These are phyloP conservation scores for Aphelenchoides avenae DNA, from an alignment of 1,140 invertebrate species.

Conservation along the genomic window DNA sequence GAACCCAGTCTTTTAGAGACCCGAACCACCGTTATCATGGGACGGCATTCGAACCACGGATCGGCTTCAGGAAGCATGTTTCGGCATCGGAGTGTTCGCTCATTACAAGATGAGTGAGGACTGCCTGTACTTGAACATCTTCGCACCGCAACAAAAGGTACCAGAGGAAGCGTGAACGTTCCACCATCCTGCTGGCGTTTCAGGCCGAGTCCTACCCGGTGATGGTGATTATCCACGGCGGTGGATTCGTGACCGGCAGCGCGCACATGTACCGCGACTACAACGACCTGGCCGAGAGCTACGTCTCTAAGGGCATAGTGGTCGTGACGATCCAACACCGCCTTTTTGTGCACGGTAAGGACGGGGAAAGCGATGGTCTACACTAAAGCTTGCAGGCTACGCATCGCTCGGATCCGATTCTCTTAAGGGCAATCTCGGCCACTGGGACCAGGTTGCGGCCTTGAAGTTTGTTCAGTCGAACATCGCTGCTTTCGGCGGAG, in stretches of 20 bases:
- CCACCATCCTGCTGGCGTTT: background rate
- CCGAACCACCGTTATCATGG: no score
- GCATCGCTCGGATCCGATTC: constrained; percentile 50
- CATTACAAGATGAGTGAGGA: no score
- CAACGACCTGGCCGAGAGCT: constrained; percentile 15
- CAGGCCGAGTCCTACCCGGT: constrained; percentile 41
- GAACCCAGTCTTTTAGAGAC: no score
- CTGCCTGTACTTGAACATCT: constrained; percentile 40
- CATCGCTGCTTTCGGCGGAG: constrained; percentile 65
- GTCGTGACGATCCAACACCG: constrained; percentile 32
- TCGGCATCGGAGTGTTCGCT: no score
- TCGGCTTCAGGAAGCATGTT: no score
- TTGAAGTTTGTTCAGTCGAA: constrained; percentile 59
- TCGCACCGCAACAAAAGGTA: constrained; percentile 9
- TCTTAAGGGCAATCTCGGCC: constrained; percentile 58
- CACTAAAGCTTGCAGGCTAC: constrained; percentile 38
- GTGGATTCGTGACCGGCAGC: constrained; percentile 19
- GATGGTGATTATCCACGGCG: constrained; percentile 55
- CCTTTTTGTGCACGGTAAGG: constrained; percentile 12
- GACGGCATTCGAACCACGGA: no score
- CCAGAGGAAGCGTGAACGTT: no score
- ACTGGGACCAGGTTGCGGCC: constrained; percentile 59
- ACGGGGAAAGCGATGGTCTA: background rate
- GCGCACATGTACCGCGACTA: background rate
- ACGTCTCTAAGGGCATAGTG: constrained; percentile 16